phyloP scores from a whole-genome alignment of 1,140 invertebrate genomes.

The Forficula auricularia region DNA sequence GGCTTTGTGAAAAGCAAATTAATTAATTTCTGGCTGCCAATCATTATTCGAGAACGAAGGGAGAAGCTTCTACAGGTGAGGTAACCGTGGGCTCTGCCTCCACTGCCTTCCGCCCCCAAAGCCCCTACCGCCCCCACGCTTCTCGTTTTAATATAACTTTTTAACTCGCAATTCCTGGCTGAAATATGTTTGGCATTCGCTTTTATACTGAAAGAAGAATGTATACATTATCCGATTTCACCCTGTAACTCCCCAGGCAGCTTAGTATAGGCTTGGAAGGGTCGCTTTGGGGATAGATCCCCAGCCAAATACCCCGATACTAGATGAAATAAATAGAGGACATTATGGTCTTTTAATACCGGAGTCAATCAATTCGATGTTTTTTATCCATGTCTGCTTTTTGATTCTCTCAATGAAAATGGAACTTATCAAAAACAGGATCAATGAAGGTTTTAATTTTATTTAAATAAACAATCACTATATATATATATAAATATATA shows the following conservation, averaged over 20 bases:
- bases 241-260: conserved; percentile 7
- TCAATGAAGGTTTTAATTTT: too few relatives aligned
- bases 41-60: conserved; percentile 11
- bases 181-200: conserved; percentile 16
- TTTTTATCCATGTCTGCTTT: too few relatives aligned
- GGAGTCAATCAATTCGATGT: too few relatives aligned
- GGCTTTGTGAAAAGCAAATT: conserved; percentile 15
- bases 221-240: conserved; percentile 14
- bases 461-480: too few relatives aligned
- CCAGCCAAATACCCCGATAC: too few relatives aligned
- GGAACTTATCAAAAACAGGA: too few relatives aligned
- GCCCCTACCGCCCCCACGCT: background rate
- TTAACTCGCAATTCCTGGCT: conserved; percentile 14
- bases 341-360: too few relatives aligned
- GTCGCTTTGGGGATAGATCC: background rate
- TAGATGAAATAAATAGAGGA: too few relatives aligned
- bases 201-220: conserved; percentile 15
- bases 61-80: conserved; percentile 6
- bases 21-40: conserved; percentile 16
- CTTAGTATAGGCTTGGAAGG: conserved; percentile 1
- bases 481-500: too few relatives aligned
- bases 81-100: conserved; percentile 1
- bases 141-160: conserved; percentile 15
- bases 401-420: too few relatives aligned
- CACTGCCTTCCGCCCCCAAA: background rate